Evolutionary conservation across 2,888 invertebrate species (phyloP), one percentile per base, ranked within the genome.

Genomic region (Gari tellinella): DNA sequence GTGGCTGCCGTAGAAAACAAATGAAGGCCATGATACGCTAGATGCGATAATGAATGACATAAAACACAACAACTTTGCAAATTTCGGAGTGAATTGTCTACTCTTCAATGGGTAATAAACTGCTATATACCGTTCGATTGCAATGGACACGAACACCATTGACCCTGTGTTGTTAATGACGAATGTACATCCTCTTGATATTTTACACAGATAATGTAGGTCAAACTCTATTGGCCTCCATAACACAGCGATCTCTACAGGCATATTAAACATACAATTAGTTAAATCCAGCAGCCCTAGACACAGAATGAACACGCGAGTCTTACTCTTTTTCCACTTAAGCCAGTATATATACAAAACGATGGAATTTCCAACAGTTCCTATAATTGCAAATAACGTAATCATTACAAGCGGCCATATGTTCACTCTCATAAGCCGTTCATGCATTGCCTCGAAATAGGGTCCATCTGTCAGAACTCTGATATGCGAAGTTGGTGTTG

Each of bases 101-200:
- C 67, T 67, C 55, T 58, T 58, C 14, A 79, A 37, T 2, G 74
- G 79, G 17, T 61, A 41, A 26, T 79, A 72, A 7, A 79, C 79
- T 5, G 68, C 19, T 8, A 79, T 25, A 41, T 61, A 74, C 7
- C 78, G 63, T n/a, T 79, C 78, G 8, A 79, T 68, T 21, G 78
- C 78, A 38, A 79, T 62, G n/a, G 70, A 65, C 25, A 79, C 72
- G 19, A 79, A 67, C 10, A 74, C 72, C 45, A 70, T 52, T 15
- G 73, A 64, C 7, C 74, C 72, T 8, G 74, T 74, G 40, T 79
- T 72, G 58, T 79, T 79, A 2, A 72, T 61, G n/a, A 79, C 67
- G 41, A 51, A 79, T 2, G 72, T 79, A 10, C 46, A 57, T 10
- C 72, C 74, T 19, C 72, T 48, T 17, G 70, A 72, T 2, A 79